Evolutionary conservation across 2,888 invertebrate species (phyloP).

Genomic region (Habrosyne pyritoides): DNA sequence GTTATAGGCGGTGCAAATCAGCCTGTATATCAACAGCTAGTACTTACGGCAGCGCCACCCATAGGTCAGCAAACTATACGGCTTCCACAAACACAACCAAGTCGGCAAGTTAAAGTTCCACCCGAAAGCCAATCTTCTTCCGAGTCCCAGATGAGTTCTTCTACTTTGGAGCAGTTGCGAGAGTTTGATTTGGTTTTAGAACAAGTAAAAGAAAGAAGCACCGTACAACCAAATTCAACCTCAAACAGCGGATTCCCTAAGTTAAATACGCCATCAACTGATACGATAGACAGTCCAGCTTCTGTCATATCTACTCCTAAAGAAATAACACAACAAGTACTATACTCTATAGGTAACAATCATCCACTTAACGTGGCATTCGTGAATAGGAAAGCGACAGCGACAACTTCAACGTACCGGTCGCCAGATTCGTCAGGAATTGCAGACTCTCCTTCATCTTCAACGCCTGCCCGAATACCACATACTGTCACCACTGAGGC

Average conservation of each 20-base stretch:
- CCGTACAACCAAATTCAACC: slow-evolving; percentile 78
- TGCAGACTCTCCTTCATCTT: slow-evolving; percentile 64
- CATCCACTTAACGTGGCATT: slow-evolving; percentile 70
- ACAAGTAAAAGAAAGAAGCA: slow-evolving; percentile 90
- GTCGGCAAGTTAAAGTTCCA: slow-evolving; percentile 54
- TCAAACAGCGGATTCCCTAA: slow-evolving; percentile 50
- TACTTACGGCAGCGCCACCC: slow-evolving; percentile 75
- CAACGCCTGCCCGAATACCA: slow-evolving; percentile 56
- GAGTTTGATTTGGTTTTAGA: slow-evolving; percentile 92
- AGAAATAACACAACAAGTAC: slow-evolving; percentile 63
- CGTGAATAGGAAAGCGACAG: slow-evolving; percentile 69
- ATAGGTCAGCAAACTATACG: slow-evolving; percentile 73
- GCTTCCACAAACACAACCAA: slow-evolving; percentile 61
- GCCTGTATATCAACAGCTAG: slow-evolving; percentile 78
- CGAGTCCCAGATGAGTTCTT: slow-evolving; percentile 88
- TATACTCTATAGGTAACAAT: slow-evolving; percentile 69
- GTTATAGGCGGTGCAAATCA: slow-evolving; percentile 83
- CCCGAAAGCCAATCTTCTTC: slow-evolving; percentile 64
- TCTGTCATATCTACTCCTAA: slow-evolving; percentile 48
- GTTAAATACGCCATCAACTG: slow-evolving; percentile 49
- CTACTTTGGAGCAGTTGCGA: slow-evolving; percentile 89
- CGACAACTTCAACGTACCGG: slow-evolving; percentile 61
- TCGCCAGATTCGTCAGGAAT: slow-evolving; percentile 74
- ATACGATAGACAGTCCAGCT: slow-evolving; percentile 53
- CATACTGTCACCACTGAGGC: slow-evolving; percentile 62